phyloP scores from a whole-genome alignment of 1,140 invertebrate species.

The Bombus haemorrhoidalis region DNA sequence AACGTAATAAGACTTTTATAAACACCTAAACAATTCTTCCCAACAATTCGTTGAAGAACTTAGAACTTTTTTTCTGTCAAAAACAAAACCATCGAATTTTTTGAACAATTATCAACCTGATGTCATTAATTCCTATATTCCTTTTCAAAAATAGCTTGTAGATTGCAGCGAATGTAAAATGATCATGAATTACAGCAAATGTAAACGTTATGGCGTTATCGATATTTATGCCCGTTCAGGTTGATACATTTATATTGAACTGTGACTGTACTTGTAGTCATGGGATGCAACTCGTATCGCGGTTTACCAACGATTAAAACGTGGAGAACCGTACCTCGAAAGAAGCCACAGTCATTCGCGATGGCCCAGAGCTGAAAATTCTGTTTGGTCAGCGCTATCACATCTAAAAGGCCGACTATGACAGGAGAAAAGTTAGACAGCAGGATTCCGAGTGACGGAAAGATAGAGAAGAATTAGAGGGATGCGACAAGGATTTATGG shows the following conservation, averaged over 20 bases:
- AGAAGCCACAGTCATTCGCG: not conserved
- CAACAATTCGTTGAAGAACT: no score
- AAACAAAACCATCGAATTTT: not conserved
- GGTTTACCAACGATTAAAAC: not conserved
- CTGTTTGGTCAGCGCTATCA: conserved; percentile 23
- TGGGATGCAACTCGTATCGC: not conserved
- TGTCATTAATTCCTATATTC: not conserved
- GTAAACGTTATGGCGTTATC: not conserved
- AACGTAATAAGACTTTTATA: not conserved
- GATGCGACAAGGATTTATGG: conserved; percentile 28
- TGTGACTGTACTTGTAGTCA: no score
- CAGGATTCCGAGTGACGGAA: conserved; percentile 17
- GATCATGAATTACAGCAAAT: not conserved
- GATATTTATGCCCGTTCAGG: not conserved
- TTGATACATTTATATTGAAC: not conserved
- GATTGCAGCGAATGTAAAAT: not conserved
- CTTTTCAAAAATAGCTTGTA: not conserved
- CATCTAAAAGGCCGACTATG: conserved; percentile 39
- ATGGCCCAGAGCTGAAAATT: conserved; percentile 10
- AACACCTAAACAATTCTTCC: not conserved
- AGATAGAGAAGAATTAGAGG: conserved; percentile 11
- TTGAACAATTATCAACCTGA: not conserved
- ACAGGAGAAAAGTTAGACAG: conserved; percentile 32
- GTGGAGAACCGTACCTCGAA: not conserved
- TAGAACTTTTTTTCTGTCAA: no score